These are phyloP conservation scores for Schizaphis graminum DNA, from an alignment of 2,888 invertebrate genomes.

Conservation along the genomic window DNA sequence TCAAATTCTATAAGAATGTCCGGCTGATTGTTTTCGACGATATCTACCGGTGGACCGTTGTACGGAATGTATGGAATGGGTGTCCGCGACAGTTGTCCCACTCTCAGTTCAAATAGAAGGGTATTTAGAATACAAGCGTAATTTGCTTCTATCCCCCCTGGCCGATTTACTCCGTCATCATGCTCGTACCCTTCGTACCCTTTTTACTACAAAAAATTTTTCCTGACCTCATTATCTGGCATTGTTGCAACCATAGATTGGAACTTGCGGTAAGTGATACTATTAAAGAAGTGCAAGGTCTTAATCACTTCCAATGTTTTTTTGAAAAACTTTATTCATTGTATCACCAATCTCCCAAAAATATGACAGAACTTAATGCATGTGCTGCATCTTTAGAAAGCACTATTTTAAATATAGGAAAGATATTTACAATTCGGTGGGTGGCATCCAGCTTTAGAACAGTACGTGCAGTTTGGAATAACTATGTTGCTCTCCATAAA, in stretches of 20 bases:
- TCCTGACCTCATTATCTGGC: constrained; percentile 16
- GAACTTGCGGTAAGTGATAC: constrained; percentile 20
- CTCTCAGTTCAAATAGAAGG: no score
- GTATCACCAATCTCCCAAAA: constrained; percentile 33
- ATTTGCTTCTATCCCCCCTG: no score
- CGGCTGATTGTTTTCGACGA: no score
- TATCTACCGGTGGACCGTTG: no score
- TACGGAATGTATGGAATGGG: no score
- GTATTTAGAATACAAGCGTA: no score
- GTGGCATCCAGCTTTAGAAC: constrained; percentile 22
- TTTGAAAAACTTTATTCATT: constrained; percentile 18
- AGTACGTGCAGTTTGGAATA: constrained; percentile 20
- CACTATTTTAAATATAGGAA: background rate
- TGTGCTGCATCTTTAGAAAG: constrained; percentile 25
- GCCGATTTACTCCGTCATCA: no score
- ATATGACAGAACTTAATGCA: background rate
- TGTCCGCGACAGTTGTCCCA: no score
- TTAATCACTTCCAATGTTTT: constrained; percentile 17
- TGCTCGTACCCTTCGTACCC: no score
- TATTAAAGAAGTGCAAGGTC: background rate
- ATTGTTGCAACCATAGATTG: constrained; percentile 11
- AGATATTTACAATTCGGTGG: constrained; percentile 19
- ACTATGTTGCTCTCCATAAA: constrained; percentile 26
- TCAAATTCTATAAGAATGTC: no score
- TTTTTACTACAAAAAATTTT: constrained; percentile 25